Conservation (phyloP, 2,113 vertebrate genomes). For the Cranoglanis bouderius region DNA sequence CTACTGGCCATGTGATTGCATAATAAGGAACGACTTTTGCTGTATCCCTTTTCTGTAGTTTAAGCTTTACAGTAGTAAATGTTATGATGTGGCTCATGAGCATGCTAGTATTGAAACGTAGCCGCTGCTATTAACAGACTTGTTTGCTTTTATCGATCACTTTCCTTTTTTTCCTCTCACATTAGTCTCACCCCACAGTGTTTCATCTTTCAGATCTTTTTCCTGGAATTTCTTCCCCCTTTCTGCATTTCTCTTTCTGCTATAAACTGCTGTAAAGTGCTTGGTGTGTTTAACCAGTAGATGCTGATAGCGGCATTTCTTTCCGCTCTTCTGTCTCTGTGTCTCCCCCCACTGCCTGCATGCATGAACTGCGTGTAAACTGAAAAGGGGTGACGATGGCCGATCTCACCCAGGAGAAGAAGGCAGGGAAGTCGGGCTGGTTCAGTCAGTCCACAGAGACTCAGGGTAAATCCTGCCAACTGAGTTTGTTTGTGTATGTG, state of each 20-base stretch:
- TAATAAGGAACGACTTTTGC: not conserved
- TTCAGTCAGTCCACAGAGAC: slow-evolving; percentile 92
- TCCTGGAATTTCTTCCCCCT: not conserved
- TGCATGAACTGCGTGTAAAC: slow-evolving; percentile 83
- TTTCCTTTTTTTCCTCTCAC: not conserved
- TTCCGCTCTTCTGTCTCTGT: slow-evolving; percentile 69
- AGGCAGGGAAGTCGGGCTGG: slow-evolving; percentile 85
- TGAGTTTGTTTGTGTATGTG: slow-evolving; percentile 29
- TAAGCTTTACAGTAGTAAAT: slow-evolving; percentile 3
- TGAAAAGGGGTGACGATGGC: slow-evolving; percentile 90
- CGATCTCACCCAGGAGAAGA: slow-evolving; percentile 96
- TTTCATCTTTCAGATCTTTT: not conserved
- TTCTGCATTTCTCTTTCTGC: slow-evolving; percentile 31
- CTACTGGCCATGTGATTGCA: not conserved
- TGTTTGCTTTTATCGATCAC: slow-evolving; percentile 16
- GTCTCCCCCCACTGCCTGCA: slow-evolving; percentile 82
- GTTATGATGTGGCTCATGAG: not conserved
- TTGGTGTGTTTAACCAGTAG: slow-evolving; percentile 55
- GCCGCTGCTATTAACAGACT: slow-evolving; percentile 1
- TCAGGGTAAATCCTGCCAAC: slow-evolving; percentile 81
- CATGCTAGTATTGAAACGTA: slow-evolving; percentile 6
- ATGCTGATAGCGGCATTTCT: slow-evolving; percentile 59
- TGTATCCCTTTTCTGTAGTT: not conserved
- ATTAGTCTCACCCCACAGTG: not conserved
- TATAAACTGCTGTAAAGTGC: slow-evolving; percentile 40